phyloP scores from a whole-genome alignment of 2,113 vertebrate species.

The Conger conger region DNA sequence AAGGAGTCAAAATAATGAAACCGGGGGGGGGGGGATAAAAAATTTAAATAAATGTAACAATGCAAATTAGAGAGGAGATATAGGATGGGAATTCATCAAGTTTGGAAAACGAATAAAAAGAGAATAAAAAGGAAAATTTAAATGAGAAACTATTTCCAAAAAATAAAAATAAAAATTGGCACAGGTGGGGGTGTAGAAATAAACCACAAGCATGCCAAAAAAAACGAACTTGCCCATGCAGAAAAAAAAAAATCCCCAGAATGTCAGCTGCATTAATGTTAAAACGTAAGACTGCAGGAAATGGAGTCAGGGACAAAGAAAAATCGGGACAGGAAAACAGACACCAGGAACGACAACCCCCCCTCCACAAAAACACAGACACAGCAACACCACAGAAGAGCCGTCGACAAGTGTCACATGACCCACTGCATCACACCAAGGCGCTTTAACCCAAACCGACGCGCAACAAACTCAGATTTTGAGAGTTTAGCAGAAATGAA shows the following conservation, averaged over 20 bases:
- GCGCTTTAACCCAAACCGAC: background rate
- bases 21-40: constrained; percentile 68
- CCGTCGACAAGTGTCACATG: background rate
- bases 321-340: background rate
- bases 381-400: background rate
- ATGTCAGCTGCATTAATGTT: background rate
- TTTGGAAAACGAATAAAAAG: background rate
- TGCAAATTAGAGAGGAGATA: background rate
- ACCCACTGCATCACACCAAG: background rate
- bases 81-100: background rate
- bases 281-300: background rate
- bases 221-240: background rate
- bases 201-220: background rate
- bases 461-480: background rate
- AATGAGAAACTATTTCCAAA: background rate
- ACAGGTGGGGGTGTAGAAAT: too few species aligned
- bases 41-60: constrained; percentile 52
- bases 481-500: background rate
- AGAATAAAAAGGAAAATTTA: background rate
- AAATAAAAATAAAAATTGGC: background rate
- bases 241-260: background rate
- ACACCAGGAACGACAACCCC: background rate
- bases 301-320: background rate
- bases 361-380: background rate
- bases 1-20: constrained; percentile 59